Evolutionary conservation across 2,888 invertebrate species (phyloP).

Genomic region (Pegoplata infirma): DNA sequence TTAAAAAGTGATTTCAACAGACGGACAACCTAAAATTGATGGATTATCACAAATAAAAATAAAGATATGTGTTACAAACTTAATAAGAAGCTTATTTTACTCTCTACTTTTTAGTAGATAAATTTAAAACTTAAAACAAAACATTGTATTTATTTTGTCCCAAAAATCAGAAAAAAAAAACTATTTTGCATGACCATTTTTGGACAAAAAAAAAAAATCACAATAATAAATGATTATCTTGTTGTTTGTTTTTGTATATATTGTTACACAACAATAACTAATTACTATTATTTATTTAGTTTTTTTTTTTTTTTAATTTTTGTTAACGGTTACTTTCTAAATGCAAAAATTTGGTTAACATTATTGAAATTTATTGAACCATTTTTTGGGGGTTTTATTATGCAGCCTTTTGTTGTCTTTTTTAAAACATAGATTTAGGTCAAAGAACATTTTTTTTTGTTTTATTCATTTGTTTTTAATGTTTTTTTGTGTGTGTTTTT

Average conservation of each 20-base stretch:
- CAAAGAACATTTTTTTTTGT: slow-evolving; percentile 36
- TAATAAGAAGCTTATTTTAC: too few species aligned
- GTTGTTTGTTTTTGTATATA: not conserved
- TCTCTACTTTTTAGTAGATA: too few species aligned
- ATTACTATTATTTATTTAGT: slow-evolving; percentile 35
- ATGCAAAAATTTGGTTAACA: not conserved
- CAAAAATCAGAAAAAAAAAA: slow-evolving; percentile 20
- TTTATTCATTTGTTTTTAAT: too few species aligned
- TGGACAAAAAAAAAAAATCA: not conserved
- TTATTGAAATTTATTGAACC: slow-evolving; percentile 49
- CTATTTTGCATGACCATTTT: slow-evolving; percentile 24
- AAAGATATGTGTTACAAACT: too few species aligned
- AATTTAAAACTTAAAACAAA: not conserved
- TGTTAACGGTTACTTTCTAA: not conserved
- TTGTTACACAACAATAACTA: slow-evolving; percentile 13
- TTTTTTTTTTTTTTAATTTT: slow-evolving; percentile 2
- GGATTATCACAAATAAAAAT: too few species aligned
- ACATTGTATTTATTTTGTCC: not conserved
- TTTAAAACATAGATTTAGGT: slow-evolving; percentile 22
- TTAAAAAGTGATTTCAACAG: too few species aligned
- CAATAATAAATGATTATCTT: slow-evolving; percentile 2
- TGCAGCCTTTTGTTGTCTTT: slow-evolving; percentile 6
- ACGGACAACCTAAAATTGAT: too few species aligned
- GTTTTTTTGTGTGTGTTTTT: slow-evolving; percentile 2
- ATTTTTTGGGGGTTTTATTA: slow-evolving; percentile 10